Evolutionary conservation across 2,888 invertebrate species (phyloP), one percentile per base, ranked within the genome.

Genomic region (Tortrix viridana): DNA sequence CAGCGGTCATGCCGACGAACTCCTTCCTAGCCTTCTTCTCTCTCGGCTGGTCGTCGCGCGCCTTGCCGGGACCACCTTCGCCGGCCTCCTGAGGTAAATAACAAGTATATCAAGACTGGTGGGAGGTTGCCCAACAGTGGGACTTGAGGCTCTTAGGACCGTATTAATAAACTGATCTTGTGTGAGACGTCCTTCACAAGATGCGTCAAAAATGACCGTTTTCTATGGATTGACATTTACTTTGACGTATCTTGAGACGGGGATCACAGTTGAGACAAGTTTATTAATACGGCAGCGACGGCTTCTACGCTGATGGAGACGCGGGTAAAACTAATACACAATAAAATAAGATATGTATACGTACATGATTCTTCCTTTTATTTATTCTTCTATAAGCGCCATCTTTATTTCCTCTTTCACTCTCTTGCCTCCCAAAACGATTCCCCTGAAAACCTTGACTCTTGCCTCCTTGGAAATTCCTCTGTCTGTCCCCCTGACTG

Each of bases 1-100:
- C 92, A 4, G 92, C 89, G 1, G 93, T 93, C 74, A 93, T 84
- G 1, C 94, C 94, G 18, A 93, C 93, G 55, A 93, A 94, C 69
- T 88, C 89, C 54, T 88, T 88, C 58, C 80, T 81, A 0, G 65
- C 65, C 66, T 91, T 92, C 77, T 92, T 89, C 54, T 88, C 88
- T 60, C 74, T 79, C 3, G 87, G 85, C 52, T 85, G 80, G 22
- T 73, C 72, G 41, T 76, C 65, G 32, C 76, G 79, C 19, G 71
- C 76, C 61, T 90, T 90, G 49, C 77, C 79, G 0, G 84, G 76
- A 0, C 89, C 88, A 0, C 81, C 89, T 0, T 85, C 88, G 3
- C 68, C 68, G 0, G 60, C 66, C 4, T 62, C 71, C 0, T 87
- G 83, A 83, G 86, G 26, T 6, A 38, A 18, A 38, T 14, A 9